These are phyloP conservation scores for Spodoptera picta DNA, from an alignment of 2,888 invertebrate genomes.

Conservation along the genomic window DNA sequence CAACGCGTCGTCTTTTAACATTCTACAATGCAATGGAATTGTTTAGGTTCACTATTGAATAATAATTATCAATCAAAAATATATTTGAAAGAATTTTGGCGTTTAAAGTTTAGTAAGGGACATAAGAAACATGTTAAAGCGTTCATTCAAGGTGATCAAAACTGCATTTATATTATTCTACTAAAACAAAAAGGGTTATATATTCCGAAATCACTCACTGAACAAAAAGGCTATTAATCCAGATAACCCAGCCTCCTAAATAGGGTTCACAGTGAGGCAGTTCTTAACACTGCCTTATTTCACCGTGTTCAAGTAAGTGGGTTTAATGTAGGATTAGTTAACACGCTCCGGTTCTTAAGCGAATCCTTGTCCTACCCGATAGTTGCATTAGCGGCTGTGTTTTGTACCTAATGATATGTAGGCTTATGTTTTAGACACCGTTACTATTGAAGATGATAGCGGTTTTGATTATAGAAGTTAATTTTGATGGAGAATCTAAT, in stretches of 20 bases:
- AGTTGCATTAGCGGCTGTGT: slow-evolving; percentile 72
- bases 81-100: no score
- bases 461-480: background rate
- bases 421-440: slow-evolving; percentile 43
- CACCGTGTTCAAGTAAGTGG: slow-evolving; percentile 44
- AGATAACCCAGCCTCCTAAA: slow-evolving; percentile 21
- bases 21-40: no score
- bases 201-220: no score
- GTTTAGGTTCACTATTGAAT: no score
- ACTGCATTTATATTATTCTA: no score
- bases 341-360: slow-evolving; percentile 45
- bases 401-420: slow-evolving; percentile 60
- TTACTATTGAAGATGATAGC: slow-evolving; percentile 43
- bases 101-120: no score
- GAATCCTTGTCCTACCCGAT: slow-evolving; percentile 62
- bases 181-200: no score
- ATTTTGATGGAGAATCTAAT: background rate
- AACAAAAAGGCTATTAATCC: background rate
- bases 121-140: no score
- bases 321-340: slow-evolving; percentile 53
- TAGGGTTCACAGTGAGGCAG: slow-evolving; percentile 27
- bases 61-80: no score
- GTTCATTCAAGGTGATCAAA: no score
- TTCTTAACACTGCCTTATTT: slow-evolving; percentile 28
- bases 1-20: no score